Evolutionary conservation across 2,888 invertebrate species (phyloP).

Genomic region (Clusia tigrina): DNA sequence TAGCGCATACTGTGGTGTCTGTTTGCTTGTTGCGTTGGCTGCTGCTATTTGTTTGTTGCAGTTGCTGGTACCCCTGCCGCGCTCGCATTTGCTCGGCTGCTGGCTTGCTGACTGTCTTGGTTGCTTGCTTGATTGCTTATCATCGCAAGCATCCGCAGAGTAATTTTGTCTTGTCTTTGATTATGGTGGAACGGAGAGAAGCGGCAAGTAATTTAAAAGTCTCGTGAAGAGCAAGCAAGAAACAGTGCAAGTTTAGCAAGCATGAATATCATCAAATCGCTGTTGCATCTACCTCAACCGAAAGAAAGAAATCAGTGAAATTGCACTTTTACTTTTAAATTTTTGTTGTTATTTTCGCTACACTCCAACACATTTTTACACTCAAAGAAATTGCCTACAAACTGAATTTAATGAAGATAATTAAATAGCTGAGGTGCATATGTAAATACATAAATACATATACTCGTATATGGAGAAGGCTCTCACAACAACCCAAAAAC

Average conservation of each 20-base stretch:
- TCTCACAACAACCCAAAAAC: too few relatives aligned
- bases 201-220: not conserved
- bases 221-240: conserved; percentile 36
- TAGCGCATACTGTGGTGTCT: not conserved
- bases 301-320: conserved; percentile 61
- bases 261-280: too few relatives aligned
- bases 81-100: not conserved
- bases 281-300: conserved; percentile 20
- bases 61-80: not conserved
- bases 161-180: not conserved
- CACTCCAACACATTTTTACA: not conserved
- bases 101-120: not conserved
- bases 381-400: conserved; percentile 6
- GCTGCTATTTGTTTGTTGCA: not conserved
- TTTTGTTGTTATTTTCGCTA: conserved; percentile 15
- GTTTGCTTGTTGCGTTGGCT: not conserved
- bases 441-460: too few relatives aligned
- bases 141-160: not conserved
- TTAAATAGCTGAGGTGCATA: too few relatives aligned
- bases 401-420: too few relatives aligned
- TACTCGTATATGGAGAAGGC: too few relatives aligned
- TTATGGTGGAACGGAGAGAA: conserved; percentile 1
- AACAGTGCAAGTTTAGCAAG: conserved; percentile 24
- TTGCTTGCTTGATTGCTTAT: not conserved
- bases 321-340: conserved; percentile 62